Evolutionary conservation across 2,888 invertebrate genomes (phyloP).

Genomic region (Tiliacea aurago): DNA sequence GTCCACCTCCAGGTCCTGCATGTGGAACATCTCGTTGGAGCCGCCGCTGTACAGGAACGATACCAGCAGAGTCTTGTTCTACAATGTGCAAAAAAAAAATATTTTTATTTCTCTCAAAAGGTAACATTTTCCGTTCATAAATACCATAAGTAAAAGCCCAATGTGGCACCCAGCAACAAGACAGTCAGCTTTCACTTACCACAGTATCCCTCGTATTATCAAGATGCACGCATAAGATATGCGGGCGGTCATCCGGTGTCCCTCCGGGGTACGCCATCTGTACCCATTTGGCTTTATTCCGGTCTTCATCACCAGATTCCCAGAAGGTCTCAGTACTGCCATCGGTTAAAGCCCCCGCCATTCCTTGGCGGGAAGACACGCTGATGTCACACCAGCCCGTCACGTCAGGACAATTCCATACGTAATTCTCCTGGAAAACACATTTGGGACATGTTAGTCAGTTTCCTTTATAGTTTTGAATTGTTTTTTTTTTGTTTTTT

Average conservation of each 20-base stretch:
- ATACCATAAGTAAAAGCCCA: no score
- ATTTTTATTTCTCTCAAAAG: background rate
- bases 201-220: conserved; percentile 98
- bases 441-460: background rate
- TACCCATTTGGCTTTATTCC: conserved; percentile 97
- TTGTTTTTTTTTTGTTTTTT: no score
- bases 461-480: no score
- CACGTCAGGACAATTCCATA: conserved; percentile 93
- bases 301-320: conserved; percentile 99
- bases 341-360: conserved; percentile 98
- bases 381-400: conserved; percentile 94
- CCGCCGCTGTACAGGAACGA: conserved; percentile 96
- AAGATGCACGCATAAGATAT: conserved; percentile 96
- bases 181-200: conserved; percentile 85
- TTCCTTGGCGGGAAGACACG: conserved; percentile 98
- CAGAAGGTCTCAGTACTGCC: conserved; percentile 99
- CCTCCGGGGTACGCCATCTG: conserved; percentile 89
- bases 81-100: conserved; percentile 69
- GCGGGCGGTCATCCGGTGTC: conserved; percentile 90
- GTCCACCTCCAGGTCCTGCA: conserved; percentile 96
- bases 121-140: no score
- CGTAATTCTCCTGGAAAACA: conserved; percentile 85
- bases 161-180: no score
- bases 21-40: conserved; percentile 94
- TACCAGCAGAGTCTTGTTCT: conserved; percentile 97